Percentiles rank a stretch among this genome's conserved stretches.
These are phyloP conservation scores for Coregonus clupeaformis DNA, from an alignment of 2,113 vertebrate species.

Conservation along the genomic window DNA sequence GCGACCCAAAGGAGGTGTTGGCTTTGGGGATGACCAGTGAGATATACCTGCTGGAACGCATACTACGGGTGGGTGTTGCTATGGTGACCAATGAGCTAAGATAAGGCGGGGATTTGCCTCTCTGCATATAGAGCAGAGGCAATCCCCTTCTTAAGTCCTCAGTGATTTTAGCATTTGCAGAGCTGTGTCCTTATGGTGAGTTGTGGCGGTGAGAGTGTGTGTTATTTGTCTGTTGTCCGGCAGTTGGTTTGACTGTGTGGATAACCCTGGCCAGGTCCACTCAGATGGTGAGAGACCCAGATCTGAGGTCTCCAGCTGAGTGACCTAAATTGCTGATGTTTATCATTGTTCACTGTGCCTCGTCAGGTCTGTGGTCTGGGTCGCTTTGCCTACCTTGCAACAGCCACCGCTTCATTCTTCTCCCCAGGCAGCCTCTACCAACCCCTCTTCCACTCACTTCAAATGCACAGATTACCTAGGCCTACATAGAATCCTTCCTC, in stretches of 20 bases:
- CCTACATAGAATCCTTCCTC: too few relatives aligned
- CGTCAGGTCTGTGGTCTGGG: background rate
- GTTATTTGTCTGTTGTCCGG: background rate
- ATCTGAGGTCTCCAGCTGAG: slow-evolving; percentile 8
- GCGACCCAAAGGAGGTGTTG: too few relatives aligned
- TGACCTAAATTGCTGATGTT: slow-evolving; percentile 25
- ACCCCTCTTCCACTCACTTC: too few relatives aligned
- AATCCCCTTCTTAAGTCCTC: background rate
- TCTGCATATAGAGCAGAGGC: too few relatives aligned
- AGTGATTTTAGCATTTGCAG: background rate
- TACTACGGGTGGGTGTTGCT: too few relatives aligned
- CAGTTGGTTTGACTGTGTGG: slow-evolving; percentile 6
- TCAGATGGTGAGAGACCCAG: background rate
- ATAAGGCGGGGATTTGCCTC: too few relatives aligned
- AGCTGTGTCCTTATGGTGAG: background rate
- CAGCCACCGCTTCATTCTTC: background rate
- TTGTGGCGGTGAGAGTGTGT: background rate
- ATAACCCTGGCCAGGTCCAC: background rate
- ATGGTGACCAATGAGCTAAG: too few relatives aligned
- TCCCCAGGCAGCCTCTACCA: background rate
- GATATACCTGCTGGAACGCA: too few relatives aligned
- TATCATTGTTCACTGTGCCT: slow-evolving; percentile 1
- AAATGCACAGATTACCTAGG: background rate
- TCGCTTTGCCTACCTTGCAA: background rate
- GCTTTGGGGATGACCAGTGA: too few relatives aligned